Conservation (phyloP, 2,797 vertebrate genomes). For the Fistularia commersonii region DNA sequence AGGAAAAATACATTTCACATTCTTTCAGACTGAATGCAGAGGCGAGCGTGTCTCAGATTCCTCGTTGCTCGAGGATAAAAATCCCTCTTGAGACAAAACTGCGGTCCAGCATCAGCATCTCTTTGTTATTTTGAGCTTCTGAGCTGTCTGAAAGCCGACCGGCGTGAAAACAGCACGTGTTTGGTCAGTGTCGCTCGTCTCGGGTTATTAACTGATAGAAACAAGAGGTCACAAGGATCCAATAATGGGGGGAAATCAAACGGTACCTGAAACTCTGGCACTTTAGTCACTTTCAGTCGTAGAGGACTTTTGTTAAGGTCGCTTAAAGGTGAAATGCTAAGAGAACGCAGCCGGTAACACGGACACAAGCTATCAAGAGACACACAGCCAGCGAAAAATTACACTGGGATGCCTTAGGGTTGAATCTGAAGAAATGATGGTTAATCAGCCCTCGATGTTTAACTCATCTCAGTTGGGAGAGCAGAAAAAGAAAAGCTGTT, state of each 20-base stretch:
- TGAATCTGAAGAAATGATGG: slow-evolving; percentile 17
- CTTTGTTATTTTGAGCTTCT: neutral
- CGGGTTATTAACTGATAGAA: too few species aligned
- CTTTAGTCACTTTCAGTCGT: neutral
- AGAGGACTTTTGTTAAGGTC: slow-evolving; percentile 1
- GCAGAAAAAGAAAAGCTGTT: slow-evolving; percentile 13
- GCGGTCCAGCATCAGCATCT: neutral
- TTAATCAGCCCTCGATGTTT: slow-evolving; percentile 18
- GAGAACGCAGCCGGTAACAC: neutral
- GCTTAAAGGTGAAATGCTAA: slow-evolving; percentile 8
- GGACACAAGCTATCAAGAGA: slow-evolving; percentile 9
- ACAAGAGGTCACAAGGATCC: too few species aligned
- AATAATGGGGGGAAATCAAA: too few species aligned
- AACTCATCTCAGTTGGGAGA: slow-evolving; percentile 6
- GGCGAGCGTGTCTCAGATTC: neutral
- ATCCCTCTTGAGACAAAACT: neutral
- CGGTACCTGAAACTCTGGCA: too few species aligned
- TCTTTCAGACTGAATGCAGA: neutral
- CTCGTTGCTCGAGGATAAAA: slow-evolving; percentile 2
- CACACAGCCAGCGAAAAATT: neutral
- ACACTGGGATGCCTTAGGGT: neutral
- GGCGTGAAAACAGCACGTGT: too few species aligned
- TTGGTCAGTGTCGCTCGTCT: neutral
- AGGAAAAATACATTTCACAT: neutral
- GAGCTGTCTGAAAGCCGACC: neutral